These are phyloP conservation scores for Gymnocheta viridis DNA, from an alignment of 2,888 invertebrate genomes.

Conservation along the genomic window DNA sequence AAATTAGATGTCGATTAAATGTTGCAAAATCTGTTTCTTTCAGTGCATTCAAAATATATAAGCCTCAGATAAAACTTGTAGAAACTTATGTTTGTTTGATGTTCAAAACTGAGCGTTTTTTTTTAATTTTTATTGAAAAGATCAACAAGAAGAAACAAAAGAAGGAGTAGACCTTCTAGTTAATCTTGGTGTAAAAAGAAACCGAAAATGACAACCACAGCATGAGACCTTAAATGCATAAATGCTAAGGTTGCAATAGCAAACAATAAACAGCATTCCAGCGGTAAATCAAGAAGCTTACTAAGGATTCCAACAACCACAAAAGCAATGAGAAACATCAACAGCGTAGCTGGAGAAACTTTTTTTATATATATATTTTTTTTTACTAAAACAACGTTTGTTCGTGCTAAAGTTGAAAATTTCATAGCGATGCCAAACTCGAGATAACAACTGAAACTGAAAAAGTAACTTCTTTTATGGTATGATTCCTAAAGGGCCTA, in stretches of 20 bases:
- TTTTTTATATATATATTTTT: conserved; percentile 16
- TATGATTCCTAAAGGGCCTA: conserved; percentile 64
- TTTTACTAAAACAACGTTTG: neutral
- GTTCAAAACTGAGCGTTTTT: conserved; percentile 35
- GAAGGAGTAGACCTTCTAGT: conserved; percentile 67
- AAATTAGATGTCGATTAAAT: too few relatives aligned
- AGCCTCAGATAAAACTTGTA: conserved; percentile 56
- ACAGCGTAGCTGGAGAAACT: conserved; percentile 48
- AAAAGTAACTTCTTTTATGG: conserved; percentile 62
- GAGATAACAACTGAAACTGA: conserved; percentile 60
- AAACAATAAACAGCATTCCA: conserved; percentile 69
- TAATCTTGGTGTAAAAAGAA: conserved; percentile 68
- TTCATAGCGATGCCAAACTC: conserved; percentile 64
- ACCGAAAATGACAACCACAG: conserved; percentile 69
- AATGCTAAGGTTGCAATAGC: conserved; percentile 61
- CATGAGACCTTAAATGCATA: conserved; percentile 67
- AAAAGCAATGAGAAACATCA: conserved; percentile 56
- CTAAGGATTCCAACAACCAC: conserved; percentile 68
- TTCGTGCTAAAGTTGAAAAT: conserved; percentile 43
- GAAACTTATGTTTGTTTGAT: conserved; percentile 61
- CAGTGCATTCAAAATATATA: conserved; percentile 1
- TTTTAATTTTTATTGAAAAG: conserved; percentile 10
- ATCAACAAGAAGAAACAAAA: conserved; percentile 38
- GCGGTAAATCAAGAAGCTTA: conserved; percentile 70
- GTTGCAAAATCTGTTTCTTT: neutral